phyloP scores from a whole-genome alignment of 2,888 invertebrate species.

The Boloria euphrosyne region DNA sequence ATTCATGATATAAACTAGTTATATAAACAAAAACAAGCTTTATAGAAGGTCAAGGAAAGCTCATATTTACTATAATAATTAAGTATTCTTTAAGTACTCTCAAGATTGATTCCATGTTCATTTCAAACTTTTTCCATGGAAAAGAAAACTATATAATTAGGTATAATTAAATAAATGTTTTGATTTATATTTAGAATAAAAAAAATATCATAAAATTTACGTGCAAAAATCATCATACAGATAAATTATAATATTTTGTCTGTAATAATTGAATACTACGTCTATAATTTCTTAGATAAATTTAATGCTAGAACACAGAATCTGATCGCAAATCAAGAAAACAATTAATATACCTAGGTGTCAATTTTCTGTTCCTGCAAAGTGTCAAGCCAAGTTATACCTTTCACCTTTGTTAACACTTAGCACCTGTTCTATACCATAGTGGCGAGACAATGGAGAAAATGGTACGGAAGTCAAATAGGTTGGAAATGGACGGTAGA shows the following conservation, averaged over 20 bases:
- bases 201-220: too few relatives aligned
- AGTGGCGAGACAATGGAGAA: conserved; percentile 30
- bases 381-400: conserved; percentile 23
- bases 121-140: too few relatives aligned
- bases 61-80: neutral
- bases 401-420: conserved; percentile 35
- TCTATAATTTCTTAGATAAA: too few relatives aligned
- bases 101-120: too few relatives aligned
- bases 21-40: neutral
- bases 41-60: conserved; percentile 2
- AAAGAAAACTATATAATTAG: too few relatives aligned
- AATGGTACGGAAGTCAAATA: conserved; percentile 28
- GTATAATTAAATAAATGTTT: too few relatives aligned
- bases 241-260: too few relatives aligned
- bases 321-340: conserved; percentile 13
- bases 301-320: neutral
- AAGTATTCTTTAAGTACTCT: too few relatives aligned
- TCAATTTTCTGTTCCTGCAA: conserved; percentile 34
- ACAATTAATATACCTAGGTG: conserved; percentile 37
- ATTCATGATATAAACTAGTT: neutral
- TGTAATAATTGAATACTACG: too few relatives aligned
- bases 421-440: conserved; percentile 24
- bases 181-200: too few relatives aligned
- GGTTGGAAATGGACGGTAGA: conserved; percentile 16
- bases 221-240: too few relatives aligned